Base-by-base conservation (phyloP, 2,797 vertebrate species). In the Lithobates sylvaticus region DNA sequence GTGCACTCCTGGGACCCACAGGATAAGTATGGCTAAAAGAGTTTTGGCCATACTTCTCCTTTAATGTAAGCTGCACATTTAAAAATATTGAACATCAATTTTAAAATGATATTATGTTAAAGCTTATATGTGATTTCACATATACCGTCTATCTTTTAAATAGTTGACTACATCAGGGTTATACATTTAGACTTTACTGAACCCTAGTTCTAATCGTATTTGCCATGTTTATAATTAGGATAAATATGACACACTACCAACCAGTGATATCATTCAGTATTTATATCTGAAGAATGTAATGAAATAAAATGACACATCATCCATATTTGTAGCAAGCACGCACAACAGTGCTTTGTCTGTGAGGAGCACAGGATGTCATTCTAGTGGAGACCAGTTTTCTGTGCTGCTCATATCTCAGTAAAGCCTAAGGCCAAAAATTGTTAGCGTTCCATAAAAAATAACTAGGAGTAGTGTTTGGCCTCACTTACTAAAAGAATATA, bases 281-380 rank as follows among this genome's bases (percentile, higher is more conserved):
- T 73, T 73, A 73, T 73, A 73, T 34, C 21, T 21, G 32, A 71
- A 71, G 70, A 42, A 26, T 71, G 27, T 71, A 39, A 36, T 44
- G 10, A 73, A 47, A n/a, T 47, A 26, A 44, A 42, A 47, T 73
- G 39, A 16, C 39, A 27, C 12, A 47, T 67, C 65, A 29, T 67
- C 65, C 26, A 27, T 67, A 65, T 65, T 65, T 26, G 23, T 65
- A 65, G 8, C 8, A 65, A 65, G 12, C 61, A 65, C 9, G 7
- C 69, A 71, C 69, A 73, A 44, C 39, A 73, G 39, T 23, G 18
- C 36, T 73, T 73, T 44, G 71, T 44, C 39, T 73, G 71, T 47
- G 21, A 72, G n/a, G 32, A 23, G 36, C 39, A 36, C 71, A 44
- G 39, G 10, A 73, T 47, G 54, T 23, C 21, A 61, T 61, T 61